Conservation (phyloP, 2,113 vertebrate species). For the Microcebus jonahi region DNA sequence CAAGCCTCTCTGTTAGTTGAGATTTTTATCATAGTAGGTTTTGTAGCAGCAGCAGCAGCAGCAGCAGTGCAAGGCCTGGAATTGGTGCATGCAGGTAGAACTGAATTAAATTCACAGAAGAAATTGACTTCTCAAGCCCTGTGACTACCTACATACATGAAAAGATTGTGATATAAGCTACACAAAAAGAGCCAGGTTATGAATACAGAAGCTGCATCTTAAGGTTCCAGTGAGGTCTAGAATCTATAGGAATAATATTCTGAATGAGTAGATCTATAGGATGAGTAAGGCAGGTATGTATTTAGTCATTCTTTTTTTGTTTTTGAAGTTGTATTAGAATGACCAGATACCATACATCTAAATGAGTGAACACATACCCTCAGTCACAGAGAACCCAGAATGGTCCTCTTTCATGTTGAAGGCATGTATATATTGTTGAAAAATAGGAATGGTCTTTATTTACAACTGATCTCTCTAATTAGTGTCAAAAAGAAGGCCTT, state of each 20-base stretch:
- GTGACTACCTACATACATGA: neutral
- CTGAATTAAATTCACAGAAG: slow-evolving; percentile 6
- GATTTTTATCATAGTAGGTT: neutral
- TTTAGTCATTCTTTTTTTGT: neutral
- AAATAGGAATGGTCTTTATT: neutral
- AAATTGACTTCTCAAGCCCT: neutral
- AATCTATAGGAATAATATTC: neutral
- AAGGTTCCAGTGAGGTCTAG: neutral
- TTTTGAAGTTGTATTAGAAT: neutral
- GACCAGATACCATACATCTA: neutral
- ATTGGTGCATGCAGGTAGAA: neutral
- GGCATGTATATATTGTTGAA: neutral
- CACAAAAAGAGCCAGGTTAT: neutral
- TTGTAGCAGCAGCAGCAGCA: neutral
- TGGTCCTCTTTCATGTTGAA: neutral
- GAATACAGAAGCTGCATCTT: neutral
- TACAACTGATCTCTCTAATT: neutral
- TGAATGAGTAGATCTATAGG: neutral
- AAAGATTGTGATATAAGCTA: neutral
- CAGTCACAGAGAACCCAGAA: neutral
- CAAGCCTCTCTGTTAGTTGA: neutral
- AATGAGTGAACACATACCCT: neutral
- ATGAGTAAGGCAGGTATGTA: neutral
- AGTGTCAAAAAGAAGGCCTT: neutral
- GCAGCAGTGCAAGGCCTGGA: neutral